phyloP scores from a whole-genome alignment of 2,113 vertebrate genomes.

The Hippopotamus amphibius region DNA sequence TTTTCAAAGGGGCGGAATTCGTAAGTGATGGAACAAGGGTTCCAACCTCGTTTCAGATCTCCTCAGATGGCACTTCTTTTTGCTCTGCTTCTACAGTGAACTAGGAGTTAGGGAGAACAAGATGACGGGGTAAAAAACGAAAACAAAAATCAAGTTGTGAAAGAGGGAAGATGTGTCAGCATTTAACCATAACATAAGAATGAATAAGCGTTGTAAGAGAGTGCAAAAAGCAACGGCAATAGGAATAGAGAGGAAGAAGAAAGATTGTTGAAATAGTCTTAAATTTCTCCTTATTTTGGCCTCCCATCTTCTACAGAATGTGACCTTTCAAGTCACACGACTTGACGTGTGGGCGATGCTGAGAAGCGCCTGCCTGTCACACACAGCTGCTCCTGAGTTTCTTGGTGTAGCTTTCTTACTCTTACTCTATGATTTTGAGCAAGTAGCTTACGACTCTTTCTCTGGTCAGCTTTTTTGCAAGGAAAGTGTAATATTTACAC shows the following conservation, averaged over 20 bases:
- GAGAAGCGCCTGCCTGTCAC: background rate
- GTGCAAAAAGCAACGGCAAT: background rate
- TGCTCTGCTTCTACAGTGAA: background rate
- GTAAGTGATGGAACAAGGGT: background rate
- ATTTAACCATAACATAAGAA: background rate
- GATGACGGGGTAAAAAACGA: background rate
- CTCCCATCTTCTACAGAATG: background rate
- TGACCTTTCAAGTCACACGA: background rate
- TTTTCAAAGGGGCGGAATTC: background rate
- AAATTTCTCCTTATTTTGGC: background rate
- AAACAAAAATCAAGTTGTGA: background rate
- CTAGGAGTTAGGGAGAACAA: background rate
- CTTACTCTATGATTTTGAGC: background rate
- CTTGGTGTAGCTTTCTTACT: conserved; percentile 6
- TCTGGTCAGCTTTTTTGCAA: conserved; percentile 48
- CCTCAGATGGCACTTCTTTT: conserved; percentile 23
- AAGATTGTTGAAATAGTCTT: background rate
- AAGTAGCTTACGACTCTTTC: conserved; percentile 35
- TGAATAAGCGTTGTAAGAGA: background rate
- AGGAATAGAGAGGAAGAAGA: background rate
- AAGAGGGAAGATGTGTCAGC: background rate
- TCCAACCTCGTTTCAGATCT: background rate
- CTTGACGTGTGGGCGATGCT: background rate
- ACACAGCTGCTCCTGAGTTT: background rate
- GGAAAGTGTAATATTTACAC: conserved; percentile 31